Evolutionary conservation across 2,797 vertebrate species (phyloP), one percentile per base, ranked within the genome.

Genomic region (Podarcis siculus): DNA sequence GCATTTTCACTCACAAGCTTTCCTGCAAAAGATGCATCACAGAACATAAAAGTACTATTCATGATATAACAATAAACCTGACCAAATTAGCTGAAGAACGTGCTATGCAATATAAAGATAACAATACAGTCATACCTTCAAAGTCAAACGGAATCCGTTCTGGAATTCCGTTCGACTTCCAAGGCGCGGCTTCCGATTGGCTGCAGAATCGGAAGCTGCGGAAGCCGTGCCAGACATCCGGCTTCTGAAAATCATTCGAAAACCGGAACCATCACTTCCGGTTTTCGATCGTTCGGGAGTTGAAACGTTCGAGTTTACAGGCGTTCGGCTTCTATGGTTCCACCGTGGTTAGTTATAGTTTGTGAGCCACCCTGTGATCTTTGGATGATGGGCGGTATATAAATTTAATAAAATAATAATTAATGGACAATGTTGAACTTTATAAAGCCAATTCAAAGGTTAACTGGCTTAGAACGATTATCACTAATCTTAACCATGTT

Each of bases 1-100:
- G 98, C 98, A 94, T 97, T 98, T 94, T 98, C 97, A 84, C 98
- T 98, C 89, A 98, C 93, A 83, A 91, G 95, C 93, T 98, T 99
- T 88, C 98, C 99, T 99, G 92, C 79, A 96, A 96, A 95, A 72
- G 1, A 72, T 94, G 92, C 42, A 89, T n/a, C 25, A 42, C 42
- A 45, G 10, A 1, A 45, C 19, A 55, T 73, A 61, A 81, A 64
- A 84, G 27, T 77, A 37, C 21, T 77, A 88, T n/a, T 3, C 45
- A 12, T 58, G 64, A 49, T n/a, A 9, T 39, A 39, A 77, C 12
- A 69, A 39, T 49, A 88, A 55, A 61, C 32, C 73, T 67, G 49
- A 72, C 58, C 9, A 66, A 2, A 64, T 25, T 83, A 8, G n/a
- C 27, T 75, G 32, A 64, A 39, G 49, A 85, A 73, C n/a, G 37